phyloP scores from a whole-genome alignment of 2,888 invertebrate species.

The Scaptomyza cyrtandrae region DNA sequence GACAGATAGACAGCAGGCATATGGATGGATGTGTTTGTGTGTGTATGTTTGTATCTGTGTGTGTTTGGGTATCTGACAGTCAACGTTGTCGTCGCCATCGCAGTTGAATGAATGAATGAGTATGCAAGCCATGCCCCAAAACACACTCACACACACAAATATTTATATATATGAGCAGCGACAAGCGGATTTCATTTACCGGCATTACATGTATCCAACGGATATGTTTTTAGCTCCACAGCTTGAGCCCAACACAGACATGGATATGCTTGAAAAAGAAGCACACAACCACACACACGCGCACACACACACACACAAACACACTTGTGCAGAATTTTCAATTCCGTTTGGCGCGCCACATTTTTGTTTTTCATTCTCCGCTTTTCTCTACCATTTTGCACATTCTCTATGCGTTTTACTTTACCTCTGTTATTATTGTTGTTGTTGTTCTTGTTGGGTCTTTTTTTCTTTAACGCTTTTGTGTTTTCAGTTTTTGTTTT shows the following conservation, averaged over 20 bases:
- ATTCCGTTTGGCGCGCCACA: conserved; percentile 79
- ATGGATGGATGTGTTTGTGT: conserved; percentile 39
- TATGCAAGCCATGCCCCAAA: conserved; percentile 29
- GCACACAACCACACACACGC: conserved; percentile 28
- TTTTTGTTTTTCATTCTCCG: conserved; percentile 31
- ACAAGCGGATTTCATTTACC: conserved; percentile 81
- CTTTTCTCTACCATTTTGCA: conserved; percentile 30
- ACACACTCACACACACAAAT: conserved; percentile 17
- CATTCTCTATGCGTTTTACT: conserved; percentile 33
- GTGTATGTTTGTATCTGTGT: no score
- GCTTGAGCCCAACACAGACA: conserved; percentile 66
- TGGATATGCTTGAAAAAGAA: conserved; percentile 66
- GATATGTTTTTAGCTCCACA: conserved; percentile 75
- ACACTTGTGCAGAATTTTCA: conserved; percentile 69
- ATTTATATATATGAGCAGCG: conserved; percentile 50
- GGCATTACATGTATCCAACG: conserved; percentile 81
- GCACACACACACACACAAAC: conserved; percentile 31
- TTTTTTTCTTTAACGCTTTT: conserved; percentile 9
- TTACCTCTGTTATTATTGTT: conserved; percentile 19
- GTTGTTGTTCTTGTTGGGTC: conserved; percentile 1
- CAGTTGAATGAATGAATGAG: conserved; percentile 68
- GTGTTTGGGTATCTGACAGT: conserved; percentile 37
- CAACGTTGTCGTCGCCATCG: conserved; percentile 72
- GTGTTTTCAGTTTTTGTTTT: conserved; percentile 3
- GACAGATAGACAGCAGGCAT: conserved; percentile 44